phyloP scores from a whole-genome alignment of 2,113 vertebrate genomes.

The Syngnathus scovelli region DNA sequence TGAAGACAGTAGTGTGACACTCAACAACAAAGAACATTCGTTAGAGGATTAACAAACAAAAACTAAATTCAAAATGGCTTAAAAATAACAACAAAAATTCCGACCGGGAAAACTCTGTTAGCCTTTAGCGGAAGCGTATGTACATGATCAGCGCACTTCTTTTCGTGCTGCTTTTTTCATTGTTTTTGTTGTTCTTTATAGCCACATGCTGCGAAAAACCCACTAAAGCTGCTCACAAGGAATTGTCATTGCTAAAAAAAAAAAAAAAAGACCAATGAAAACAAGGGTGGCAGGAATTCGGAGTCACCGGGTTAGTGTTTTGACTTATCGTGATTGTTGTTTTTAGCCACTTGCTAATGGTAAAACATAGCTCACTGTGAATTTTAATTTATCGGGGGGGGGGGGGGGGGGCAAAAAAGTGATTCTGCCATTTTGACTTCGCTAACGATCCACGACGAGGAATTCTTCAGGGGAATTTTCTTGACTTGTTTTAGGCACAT shows the following conservation, averaged over 20 bases:
- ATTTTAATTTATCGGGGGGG: not conserved
- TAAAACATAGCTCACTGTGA: not conserved
- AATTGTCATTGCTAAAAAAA: constrained; percentile 30
- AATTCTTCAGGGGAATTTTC: not conserved
- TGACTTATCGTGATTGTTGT: not conserved
- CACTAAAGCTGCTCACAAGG: constrained; percentile 27
- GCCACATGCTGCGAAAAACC: constrained; percentile 49
- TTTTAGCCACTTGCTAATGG: constrained; percentile 31
- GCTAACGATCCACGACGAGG: not conserved
- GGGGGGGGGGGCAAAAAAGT: no score
- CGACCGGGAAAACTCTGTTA: constrained; percentile 33
- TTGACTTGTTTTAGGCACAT: not conserved
- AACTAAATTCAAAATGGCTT: constrained; percentile 27
- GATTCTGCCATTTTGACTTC: not conserved
- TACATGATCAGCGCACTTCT: constrained; percentile 46
- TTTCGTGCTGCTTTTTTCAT: constrained; percentile 32
- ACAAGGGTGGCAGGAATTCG: not conserved
- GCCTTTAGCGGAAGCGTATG: constrained; percentile 44
- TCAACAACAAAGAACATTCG: constrained; percentile 47
- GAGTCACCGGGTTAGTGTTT: not conserved
- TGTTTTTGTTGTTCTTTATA: constrained; percentile 3
- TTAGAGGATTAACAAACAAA: constrained; percentile 29
- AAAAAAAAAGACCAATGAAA: not conserved
- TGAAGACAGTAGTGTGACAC: constrained; percentile 49
- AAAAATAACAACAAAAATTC: not conserved